These are phyloP conservation scores for Metridium senile DNA, from an alignment of 92 coral and sea anemone genomes.

Conservation along the genomic window DNA sequence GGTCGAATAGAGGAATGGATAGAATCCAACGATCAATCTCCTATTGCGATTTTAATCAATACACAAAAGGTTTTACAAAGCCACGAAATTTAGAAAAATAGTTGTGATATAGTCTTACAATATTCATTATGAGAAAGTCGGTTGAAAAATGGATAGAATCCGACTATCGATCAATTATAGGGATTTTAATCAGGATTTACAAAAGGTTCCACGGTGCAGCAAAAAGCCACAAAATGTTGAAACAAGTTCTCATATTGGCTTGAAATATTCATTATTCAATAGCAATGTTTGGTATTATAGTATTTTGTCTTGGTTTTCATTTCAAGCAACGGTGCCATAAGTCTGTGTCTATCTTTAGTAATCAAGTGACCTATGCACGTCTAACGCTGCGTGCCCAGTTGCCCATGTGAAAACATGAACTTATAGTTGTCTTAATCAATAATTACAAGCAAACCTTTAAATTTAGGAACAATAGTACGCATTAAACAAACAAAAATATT, in stretches of 20 bases:
- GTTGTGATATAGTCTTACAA: background rate
- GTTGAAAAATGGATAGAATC: slow-evolving; percentile 8
- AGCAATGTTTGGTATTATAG: background rate
- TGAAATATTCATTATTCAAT: background rate
- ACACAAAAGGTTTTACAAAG: background rate
- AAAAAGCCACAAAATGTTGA: background rate
- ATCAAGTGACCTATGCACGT: no score
- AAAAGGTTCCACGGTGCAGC: background rate
- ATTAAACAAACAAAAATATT: no score
- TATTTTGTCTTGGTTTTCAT: background rate
- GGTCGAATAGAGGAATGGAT: background rate
- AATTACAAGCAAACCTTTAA: no score
- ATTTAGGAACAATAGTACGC: no score
- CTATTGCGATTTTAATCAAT: background rate
- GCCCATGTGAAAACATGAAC: no score
- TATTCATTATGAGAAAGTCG: background rate
- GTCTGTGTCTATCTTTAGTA: no score
- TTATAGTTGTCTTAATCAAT: no score
- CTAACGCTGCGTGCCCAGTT: no score
- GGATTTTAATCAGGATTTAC: background rate
- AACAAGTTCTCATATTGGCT: background rate
- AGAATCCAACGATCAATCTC: background rate
- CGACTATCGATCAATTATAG: background rate
- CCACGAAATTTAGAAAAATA: background rate
- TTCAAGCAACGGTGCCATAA: background rate